These are phyloP conservation scores for Stenichneumon culpator DNA, from an alignment of 2,888 invertebrate species.

Conservation along the genomic window DNA sequence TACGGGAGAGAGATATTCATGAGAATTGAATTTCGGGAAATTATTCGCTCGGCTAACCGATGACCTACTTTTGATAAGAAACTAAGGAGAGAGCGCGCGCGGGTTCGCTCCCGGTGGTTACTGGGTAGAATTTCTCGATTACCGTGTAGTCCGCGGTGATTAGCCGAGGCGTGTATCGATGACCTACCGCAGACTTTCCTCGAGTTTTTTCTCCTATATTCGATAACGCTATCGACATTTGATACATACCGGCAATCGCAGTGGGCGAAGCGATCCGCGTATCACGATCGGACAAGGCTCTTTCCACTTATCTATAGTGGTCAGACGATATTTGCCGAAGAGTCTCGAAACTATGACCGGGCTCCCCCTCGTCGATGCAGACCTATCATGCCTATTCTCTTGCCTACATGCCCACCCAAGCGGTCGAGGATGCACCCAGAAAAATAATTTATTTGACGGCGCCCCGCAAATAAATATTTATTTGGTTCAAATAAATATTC, in stretches of 20 bases:
- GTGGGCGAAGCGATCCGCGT: neutral
- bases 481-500: too few relatives aligned
- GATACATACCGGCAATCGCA: neutral
- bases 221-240: neutral
- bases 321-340: conserved; percentile 53
- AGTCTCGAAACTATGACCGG: conserved; percentile 26
- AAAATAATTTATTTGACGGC: too few relatives aligned
- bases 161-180: conserved; percentile 56
- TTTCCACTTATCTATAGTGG: neutral
- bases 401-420: neutral
- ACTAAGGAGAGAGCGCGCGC: conserved; percentile 65
- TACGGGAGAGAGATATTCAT: conserved; percentile 53
- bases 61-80: conserved; percentile 65
- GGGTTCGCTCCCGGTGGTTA: conserved; percentile 23
- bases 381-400: conserved; percentile 6
- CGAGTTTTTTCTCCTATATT: conserved; percentile 5
- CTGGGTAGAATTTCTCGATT: conserved; percentile 55
- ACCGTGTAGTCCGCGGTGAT: conserved; percentile 54
- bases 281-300: conserved; percentile 13
- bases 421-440: too few relatives aligned
- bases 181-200: conserved; percentile 43
- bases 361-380: conserved; percentile 13
- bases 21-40: conserved; percentile 68
- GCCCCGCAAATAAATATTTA: too few relatives aligned
- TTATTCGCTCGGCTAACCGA: conserved; percentile 65